Conservation (phyloP, 2,888 invertebrate species). For the Cacoxenus indagator region DNA sequence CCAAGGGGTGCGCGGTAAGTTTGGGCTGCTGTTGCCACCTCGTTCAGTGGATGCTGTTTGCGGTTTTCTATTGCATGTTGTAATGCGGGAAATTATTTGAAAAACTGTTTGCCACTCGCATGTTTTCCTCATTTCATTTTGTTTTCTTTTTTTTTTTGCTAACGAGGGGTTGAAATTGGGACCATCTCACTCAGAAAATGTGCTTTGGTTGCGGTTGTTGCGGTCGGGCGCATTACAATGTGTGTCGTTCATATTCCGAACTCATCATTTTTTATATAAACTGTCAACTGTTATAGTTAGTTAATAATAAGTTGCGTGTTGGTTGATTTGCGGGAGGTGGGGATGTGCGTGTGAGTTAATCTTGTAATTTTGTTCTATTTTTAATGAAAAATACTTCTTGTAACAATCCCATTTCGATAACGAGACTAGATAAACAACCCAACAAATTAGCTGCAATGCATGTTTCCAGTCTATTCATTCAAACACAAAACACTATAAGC, state of each 20-base stretch:
- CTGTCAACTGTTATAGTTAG: neutral
- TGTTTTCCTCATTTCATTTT: constrained; percentile 29
- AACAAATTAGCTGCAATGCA: too few species aligned
- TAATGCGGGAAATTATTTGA: constrained; percentile 43
- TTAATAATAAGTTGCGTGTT: constrained; percentile 19
- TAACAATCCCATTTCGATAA: too few species aligned
- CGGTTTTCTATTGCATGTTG: constrained; percentile 26
- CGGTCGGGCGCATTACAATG: constrained; percentile 34
- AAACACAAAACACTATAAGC: too few species aligned
- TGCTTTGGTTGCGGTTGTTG: constrained; percentile 30
- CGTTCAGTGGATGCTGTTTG: constrained; percentile 8
- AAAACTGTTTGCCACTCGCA: constrained; percentile 9
- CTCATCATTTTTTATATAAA: neutral
- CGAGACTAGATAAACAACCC: too few species aligned
- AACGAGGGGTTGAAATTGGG: constrained; percentile 59
- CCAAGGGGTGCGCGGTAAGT: neutral
- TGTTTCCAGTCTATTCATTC: too few species aligned
- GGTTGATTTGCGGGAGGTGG: neutral
- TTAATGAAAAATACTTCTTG: too few species aligned
- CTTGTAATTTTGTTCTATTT: too few species aligned
- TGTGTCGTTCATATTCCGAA: neutral
- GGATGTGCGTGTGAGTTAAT: constrained; percentile 2
- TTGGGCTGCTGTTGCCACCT: neutral
- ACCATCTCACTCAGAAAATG: constrained; percentile 1
- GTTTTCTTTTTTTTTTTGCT: constrained; percentile 47